These are phyloP conservation scores for Chalcosyrphus nemorum DNA, from an alignment of 2,888 invertebrate genomes.

Conservation along the genomic window DNA sequence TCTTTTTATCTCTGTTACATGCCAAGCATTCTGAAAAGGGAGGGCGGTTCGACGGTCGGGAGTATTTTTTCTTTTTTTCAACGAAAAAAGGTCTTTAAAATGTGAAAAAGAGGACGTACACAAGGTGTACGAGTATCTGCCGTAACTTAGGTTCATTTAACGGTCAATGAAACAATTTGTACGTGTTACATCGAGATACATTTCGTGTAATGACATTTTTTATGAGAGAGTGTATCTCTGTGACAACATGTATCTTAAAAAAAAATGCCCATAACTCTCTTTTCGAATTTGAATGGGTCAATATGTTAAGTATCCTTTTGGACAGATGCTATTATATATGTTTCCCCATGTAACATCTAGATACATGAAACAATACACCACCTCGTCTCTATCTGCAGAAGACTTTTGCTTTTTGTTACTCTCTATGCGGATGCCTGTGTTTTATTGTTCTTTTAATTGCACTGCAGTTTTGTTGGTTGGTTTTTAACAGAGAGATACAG, in stretches of 20 bases:
- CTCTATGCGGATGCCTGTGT: conserved; percentile 19
- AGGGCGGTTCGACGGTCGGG: too few species aligned
- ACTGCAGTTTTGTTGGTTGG: conserved; percentile 1
- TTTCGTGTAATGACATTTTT: not conserved
- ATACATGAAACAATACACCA: not conserved
- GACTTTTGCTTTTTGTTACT: not conserved
- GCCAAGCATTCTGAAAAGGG: conserved; percentile 50
- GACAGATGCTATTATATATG: not conserved
- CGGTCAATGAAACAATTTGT: conserved; percentile 61
- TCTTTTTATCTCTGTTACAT: conserved; percentile 51
- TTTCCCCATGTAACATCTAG: too few species aligned
- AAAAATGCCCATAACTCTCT: not conserved
- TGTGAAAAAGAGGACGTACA: not conserved
- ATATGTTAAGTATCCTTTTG: not conserved
- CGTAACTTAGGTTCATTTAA: conserved; percentile 40
- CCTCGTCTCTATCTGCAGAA: not conserved
- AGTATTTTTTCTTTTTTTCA: not conserved
- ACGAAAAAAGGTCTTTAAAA: conserved; percentile 16
- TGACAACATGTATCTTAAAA: not conserved
- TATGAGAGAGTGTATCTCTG: not conserved
- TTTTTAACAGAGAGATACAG: not conserved
- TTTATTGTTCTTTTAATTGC: conserved; percentile 56
- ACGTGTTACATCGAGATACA: conserved; percentile 40
- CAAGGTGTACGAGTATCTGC: conserved; percentile 33
- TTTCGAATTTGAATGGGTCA: not conserved